Base-by-base conservation (phyloP, 2,797 vertebrate species). In the Aphelocoma californica region DNA sequence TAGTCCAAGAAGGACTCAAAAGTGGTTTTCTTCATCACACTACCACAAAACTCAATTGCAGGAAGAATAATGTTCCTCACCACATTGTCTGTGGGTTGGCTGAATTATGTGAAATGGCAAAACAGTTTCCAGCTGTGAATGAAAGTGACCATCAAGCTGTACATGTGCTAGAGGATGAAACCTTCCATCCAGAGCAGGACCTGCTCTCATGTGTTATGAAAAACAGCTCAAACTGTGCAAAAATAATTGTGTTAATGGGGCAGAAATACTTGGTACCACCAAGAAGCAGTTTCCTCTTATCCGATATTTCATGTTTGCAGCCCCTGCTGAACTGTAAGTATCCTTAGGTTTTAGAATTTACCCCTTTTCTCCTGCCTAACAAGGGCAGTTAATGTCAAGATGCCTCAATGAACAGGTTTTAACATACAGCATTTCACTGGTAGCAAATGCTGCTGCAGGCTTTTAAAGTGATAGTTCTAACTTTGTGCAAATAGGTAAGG, bases 21-120 rank as follows among this genome's bases (percentile, higher is more conserved):
- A 97, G 97, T 19, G 98, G 98, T 79, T 97, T 98, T 93, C 97
- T 99, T 82, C 97, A 88, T n/a, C 38, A 32, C 2, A 2, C 15
- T 77, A 70, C 69, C 86, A 54, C 51, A 58, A 81, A 73, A 57
- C 81, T 18, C 6, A 34, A 74, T 45, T 72, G 64, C 61, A 40
- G 47, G 91, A 78, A 95, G 38, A 77, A 23, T 7, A 8, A 79
- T 44, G 18, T 92, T 91, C 56, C 75, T 66, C 96, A 96, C 7
- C 53, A 7, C 18, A 60, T 93, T n/a, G 97, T 97, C n/a, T 98
- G 98, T 94, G 95, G 81, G 31, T 98, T 99, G 38, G 97, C 98
- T 20, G 98, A 98, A 51, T 97, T 99, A 14, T 99, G 99, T 97
- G 98, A 99, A 89, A 99, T 99, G 99, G 98, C 99, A 66, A 99